These are phyloP conservation scores for Harpagoxenus sublaevis DNA, from an alignment of 2,888 invertebrate genomes.

Conservation along the genomic window DNA sequence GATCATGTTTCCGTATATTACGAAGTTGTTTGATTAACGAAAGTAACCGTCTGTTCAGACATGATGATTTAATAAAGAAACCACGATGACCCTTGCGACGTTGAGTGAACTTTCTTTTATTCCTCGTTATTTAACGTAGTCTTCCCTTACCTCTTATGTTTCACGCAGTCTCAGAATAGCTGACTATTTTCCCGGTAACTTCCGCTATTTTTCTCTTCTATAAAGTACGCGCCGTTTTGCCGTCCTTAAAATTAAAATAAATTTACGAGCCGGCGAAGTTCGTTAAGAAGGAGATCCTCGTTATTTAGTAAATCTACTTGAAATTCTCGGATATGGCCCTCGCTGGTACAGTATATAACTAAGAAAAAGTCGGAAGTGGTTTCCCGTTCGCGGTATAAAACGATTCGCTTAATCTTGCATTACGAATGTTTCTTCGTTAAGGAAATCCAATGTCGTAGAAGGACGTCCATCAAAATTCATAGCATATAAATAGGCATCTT, in stretches of 20 bases:
- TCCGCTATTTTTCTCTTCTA: slow-evolving; percentile 59
- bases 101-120: slow-evolving; percentile 39
- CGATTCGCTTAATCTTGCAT: slow-evolving; percentile 61
- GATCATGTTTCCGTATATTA: slow-evolving; percentile 19
- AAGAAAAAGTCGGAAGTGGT: slow-evolving; percentile 44
- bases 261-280: slow-evolving; percentile 69
- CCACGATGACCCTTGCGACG: slow-evolving; percentile 12
- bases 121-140: slow-evolving; percentile 30
- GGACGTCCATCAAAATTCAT: not conserved
- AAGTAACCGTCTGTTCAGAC: slow-evolving; percentile 14
- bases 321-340: slow-evolving; percentile 68
- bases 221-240: slow-evolving; percentile 41
- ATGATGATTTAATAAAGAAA: slow-evolving; percentile 37
- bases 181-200: slow-evolving; percentile 24
- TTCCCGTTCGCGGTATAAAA: slow-evolving; percentile 58
- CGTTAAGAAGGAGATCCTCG: slow-evolving; percentile 55
- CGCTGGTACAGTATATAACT: slow-evolving; percentile 48
- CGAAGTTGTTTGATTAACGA: slow-evolving; percentile 30
- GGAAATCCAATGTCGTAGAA: not conserved
- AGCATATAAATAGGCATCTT: not conserved
- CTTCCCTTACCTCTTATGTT: not conserved
- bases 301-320: slow-evolving; percentile 75
- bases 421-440: slow-evolving; percentile 58
- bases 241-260: slow-evolving; percentile 70
- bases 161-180: slow-evolving; percentile 43